Base-by-base conservation (phyloP, 2,888 invertebrate species). In the Drosophila prolongata region DNA sequence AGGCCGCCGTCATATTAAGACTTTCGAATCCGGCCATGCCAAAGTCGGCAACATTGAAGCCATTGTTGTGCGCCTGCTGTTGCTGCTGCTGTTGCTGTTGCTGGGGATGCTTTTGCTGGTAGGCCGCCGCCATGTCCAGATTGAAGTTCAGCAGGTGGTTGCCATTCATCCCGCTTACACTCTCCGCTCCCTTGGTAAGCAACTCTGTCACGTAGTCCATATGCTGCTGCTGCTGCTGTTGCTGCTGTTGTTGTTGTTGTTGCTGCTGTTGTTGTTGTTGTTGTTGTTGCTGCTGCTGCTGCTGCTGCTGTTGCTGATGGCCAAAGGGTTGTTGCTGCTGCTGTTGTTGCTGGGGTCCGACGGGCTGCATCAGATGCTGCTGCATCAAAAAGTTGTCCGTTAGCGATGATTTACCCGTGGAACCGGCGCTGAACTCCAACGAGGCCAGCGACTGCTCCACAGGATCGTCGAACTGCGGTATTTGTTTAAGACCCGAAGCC, bases 391-490 rank as follows among this genome's bases (percentile, higher is more conserved):
- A 90, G 64, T 81, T 90, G 75, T 91, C 90, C 58, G 88, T 79
- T 58, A 89, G 77, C 54, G 43, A 44, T 16, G 90, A 78, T 47
- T 89, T 84, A 60, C 86, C 86, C 62, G 91, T 80, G 55, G 90
- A 93, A 71, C 94, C 93, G 88, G 92, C 89, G 65, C 94, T 94
- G 70, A 95, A 94, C 91, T 95, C 95, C 78, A 95, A 92, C 80
- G 94, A 95, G 52, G 95, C 95, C 83, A 95, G 93, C 58, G 95
- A 95, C 79, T 95, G 94, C 91, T 95, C 95, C 81, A 95, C 93
- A 19, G 95, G 95, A 91, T 95, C 95, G 64, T 95, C 94, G 89
- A 93, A 94, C 73, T 92, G 91, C n/a, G 91, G 91, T 57, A 92
- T 91, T 79, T 92, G 92, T 50, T 91, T 91, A 3, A 91, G 87